Evolutionary conservation across 2,888 invertebrate species (phyloP).

Genomic region (Aspidapion aeneum): DNA sequence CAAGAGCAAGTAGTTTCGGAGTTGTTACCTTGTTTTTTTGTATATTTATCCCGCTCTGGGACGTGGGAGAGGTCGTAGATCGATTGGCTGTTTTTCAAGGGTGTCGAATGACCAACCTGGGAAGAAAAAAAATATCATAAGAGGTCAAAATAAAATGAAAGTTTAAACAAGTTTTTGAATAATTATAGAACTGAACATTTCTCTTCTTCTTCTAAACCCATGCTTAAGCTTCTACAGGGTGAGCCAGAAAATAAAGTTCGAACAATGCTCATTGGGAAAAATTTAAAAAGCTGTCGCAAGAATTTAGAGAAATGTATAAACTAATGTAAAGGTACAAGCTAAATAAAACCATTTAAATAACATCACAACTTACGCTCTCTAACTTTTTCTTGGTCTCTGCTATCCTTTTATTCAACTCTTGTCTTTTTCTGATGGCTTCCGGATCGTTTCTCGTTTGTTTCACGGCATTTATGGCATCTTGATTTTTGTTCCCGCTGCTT

Average conservation of each 20-base stretch:
- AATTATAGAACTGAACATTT: too few species aligned
- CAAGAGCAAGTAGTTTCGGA: not conserved
- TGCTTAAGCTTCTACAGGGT: too few species aligned
- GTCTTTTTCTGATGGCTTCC: slow-evolving; percentile 63
- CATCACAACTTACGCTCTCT: slow-evolving; percentile 79
- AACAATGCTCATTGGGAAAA: too few species aligned
- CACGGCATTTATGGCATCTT: slow-evolving; percentile 54
- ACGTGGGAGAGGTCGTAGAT: slow-evolving; percentile 80
- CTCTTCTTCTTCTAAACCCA: too few species aligned
- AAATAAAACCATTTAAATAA: too few species aligned
- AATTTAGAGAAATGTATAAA: too few species aligned
- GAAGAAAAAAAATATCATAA: slow-evolving; percentile 24
- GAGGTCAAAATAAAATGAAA: too few species aligned
- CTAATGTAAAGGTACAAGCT: too few species aligned
- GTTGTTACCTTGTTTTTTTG: slow-evolving; percentile 33
- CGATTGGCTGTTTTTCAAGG: slow-evolving; percentile 80
- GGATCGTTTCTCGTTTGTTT: slow-evolving; percentile 57
- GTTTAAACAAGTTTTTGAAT: too few species aligned
- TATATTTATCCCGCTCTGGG: slow-evolving; percentile 52
- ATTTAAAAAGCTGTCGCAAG: too few species aligned
- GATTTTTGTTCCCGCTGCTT: slow-evolving; percentile 44
- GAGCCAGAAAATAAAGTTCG: too few species aligned
- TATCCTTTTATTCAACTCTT: slow-evolving; percentile 78
- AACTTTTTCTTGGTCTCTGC: slow-evolving; percentile 82
- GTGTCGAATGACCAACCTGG: slow-evolving; percentile 75